These are phyloP conservation scores for Sphyrna mokarran DNA, from an alignment of 2,113 vertebrate genomes.

Conservation along the genomic window DNA sequence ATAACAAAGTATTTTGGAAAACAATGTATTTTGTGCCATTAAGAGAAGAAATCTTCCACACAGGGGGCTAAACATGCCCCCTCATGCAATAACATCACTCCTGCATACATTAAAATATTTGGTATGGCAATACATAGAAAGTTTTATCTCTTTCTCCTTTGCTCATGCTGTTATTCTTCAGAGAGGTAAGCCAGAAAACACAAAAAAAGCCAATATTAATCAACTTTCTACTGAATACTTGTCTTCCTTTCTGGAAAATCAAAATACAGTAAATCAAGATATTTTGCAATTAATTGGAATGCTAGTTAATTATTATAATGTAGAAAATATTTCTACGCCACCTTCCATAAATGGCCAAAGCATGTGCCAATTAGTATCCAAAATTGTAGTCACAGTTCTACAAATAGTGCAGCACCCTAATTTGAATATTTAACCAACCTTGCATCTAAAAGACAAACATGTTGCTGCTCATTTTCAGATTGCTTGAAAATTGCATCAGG, in stretches of 20 bases:
- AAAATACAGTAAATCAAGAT: not conserved
- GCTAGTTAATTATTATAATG: not conserved
- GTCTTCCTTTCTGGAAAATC: not conserved
- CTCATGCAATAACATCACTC: not conserved
- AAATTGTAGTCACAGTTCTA: not conserved
- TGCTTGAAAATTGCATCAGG: not conserved
- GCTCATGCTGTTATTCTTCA: not conserved
- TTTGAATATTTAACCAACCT: not conserved
- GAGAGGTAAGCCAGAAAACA: not conserved
- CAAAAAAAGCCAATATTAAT: not conserved
- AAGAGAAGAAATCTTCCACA: not conserved
- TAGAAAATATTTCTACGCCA: not conserved
- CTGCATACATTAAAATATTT: not conserved
- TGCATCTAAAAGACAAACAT: not conserved
- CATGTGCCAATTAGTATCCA: not conserved
- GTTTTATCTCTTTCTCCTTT: not conserved
- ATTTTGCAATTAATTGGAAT: not conserved
- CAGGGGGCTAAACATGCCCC: not conserved
- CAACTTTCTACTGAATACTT: not conserved
- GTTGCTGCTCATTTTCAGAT: not conserved
- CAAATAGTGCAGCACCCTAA: not conserved
- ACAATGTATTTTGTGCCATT: not conserved
- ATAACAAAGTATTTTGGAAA: constrained; percentile 4
- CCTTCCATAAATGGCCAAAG: not conserved
- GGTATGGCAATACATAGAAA: not conserved